Conservation (phyloP, 1,140 invertebrate genomes). For the Pararge aegeria region DNA sequence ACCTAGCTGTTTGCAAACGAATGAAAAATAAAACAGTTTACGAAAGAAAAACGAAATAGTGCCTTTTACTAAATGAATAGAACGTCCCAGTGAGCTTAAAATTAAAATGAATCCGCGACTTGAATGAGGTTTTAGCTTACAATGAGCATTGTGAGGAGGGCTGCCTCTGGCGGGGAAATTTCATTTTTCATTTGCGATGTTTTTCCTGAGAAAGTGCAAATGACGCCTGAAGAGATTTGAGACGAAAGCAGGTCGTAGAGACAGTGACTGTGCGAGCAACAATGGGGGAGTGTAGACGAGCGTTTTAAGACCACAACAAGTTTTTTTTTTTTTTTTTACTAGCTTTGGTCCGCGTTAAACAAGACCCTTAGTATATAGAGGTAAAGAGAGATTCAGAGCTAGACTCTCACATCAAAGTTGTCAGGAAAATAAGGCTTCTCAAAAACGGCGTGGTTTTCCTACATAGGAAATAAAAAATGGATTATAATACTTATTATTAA, state of each 20-base stretch:
- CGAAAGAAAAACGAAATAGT: too few relatives aligned
- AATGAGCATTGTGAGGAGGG: conserved; percentile 49
- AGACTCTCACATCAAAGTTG: too few relatives aligned
- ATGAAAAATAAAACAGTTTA: too few relatives aligned
- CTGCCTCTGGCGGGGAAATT: conserved; percentile 56
- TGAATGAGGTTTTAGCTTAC: conserved; percentile 41
- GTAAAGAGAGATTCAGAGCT: too few relatives aligned
- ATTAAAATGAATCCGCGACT: conserved; percentile 37
- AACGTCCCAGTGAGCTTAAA: not conserved
- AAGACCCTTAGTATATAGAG: too few relatives aligned
- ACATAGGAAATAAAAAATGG: too few relatives aligned
- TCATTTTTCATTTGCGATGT: conserved; percentile 69
- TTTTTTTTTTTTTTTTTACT: too few relatives aligned
- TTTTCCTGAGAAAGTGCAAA: conserved; percentile 68
- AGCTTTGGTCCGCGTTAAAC: too few relatives aligned
- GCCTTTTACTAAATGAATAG: not conserved
- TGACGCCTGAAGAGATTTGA: conserved; percentile 62
- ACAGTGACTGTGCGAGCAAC: conserved; percentile 35
- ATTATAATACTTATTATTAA: too few relatives aligned
- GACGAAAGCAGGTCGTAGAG: conserved; percentile 48
- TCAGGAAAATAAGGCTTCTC: too few relatives aligned
- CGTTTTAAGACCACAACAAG: conserved; percentile 20
- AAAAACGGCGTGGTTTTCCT: too few relatives aligned
- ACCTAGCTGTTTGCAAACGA: too few relatives aligned
- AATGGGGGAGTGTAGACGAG: conserved; percentile 39